Conservation (phyloP, 1,140 invertebrate species). For the Zelostemma sp. region DNA sequence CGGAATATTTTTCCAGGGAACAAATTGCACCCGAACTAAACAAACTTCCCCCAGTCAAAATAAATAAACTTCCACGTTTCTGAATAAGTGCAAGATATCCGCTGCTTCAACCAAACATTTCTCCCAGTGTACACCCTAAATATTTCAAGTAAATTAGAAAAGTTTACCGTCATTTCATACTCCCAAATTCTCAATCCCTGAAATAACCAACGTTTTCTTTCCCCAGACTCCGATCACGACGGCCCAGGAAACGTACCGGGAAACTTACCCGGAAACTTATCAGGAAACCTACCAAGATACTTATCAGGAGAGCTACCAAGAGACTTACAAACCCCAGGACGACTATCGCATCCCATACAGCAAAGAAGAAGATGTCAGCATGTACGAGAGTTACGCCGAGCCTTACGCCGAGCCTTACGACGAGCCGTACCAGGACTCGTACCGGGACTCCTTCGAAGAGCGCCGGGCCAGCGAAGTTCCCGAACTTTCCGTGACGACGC, state of each 20-base stretch:
- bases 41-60: too few relatives aligned
- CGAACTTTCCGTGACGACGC: conserved; percentile 62
- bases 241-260: conserved; percentile 38
- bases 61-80: too few relatives aligned
- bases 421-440: conserved; percentile 58
- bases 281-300: conserved; percentile 22
- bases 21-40: too few relatives aligned
- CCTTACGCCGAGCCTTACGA: conserved; percentile 50
- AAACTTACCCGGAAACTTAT: conserved; percentile 2
- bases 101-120: too few relatives aligned
- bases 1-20: too few relatives aligned
- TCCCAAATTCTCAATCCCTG: too few relatives aligned
- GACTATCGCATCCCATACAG: conserved; percentile 52
- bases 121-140: too few relatives aligned
- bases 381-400: conserved; percentile 50
- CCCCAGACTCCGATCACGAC: conserved; percentile 40
- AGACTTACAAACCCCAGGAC: conserved; percentile 43
- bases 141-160: too few relatives aligned
- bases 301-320: conserved; percentile 35
- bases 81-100: too few relatives aligned
- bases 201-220: too few relatives aligned
- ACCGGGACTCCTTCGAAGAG: conserved; percentile 58
- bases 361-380: conserved; percentile 45
- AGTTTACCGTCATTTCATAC: too few relatives aligned
- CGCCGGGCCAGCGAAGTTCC: conserved; percentile 58